These are phyloP conservation scores for Muntiacus reevesi DNA, from an alignment of 2,113 vertebrate genomes.

Conservation along the genomic window DNA sequence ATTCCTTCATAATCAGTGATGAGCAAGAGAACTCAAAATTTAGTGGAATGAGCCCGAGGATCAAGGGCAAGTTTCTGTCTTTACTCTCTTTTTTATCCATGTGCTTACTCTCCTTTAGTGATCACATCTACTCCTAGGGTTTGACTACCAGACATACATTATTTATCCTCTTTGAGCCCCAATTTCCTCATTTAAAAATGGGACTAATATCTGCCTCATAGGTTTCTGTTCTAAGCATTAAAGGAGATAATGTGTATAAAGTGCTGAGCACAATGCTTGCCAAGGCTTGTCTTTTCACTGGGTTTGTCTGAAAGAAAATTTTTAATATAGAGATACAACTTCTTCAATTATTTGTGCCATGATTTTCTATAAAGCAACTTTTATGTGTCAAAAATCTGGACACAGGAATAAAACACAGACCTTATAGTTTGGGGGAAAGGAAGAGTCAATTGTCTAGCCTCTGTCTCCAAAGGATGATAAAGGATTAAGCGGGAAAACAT, in stretches of 20 bases:
- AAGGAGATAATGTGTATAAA: neutral
- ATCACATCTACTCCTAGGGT: neutral
- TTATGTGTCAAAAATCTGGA: neutral
- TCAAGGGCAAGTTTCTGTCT: neutral
- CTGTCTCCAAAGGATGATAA: neutral
- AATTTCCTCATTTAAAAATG: neutral
- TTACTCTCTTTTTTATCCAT: neutral
- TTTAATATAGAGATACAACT: neutral
- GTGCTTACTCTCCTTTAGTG: neutral
- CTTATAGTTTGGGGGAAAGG: neutral
- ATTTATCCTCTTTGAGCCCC: neutral
- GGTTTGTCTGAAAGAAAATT: neutral
- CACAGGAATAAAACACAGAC: neutral
- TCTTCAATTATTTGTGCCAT: neutral
- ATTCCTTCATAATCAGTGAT: neutral
- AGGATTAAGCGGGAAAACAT: neutral
- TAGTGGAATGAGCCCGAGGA: neutral
- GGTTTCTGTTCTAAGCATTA: neutral
- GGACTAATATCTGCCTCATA: neutral
- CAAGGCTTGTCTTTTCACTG: neutral
- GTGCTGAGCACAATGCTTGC: neutral
- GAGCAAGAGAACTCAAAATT: neutral
- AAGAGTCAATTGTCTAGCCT: neutral
- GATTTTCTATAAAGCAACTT: neutral
- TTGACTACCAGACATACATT: neutral